These are phyloP conservation scores for Alsophila aescularia DNA, from an alignment of 2,888 invertebrate genomes.

Conservation along the genomic window DNA sequence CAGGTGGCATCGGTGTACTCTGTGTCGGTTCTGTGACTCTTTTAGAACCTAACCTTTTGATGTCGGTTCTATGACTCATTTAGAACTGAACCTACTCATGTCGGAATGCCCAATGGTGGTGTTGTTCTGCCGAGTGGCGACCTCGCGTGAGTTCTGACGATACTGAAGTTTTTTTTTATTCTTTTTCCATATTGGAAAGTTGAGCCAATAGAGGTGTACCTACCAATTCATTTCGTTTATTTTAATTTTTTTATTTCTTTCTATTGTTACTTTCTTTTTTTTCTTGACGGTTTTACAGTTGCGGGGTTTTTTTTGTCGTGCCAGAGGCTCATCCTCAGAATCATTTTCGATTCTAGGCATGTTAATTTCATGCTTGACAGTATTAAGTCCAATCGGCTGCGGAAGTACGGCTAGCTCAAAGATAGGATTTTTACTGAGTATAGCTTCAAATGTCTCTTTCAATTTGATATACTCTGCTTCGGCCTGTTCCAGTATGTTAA, in stretches of 20 bases:
- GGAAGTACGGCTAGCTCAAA: slow-evolving; percentile 47
- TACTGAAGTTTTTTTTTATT: no score
- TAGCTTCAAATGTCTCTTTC: slow-evolving; percentile 68
- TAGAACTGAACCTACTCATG: no score
- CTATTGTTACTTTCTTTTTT: slow-evolving; percentile 58
- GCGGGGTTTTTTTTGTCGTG: slow-evolving; percentile 63
- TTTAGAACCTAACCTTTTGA: no score
- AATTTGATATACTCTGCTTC: slow-evolving; percentile 69
- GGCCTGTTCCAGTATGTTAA: slow-evolving; percentile 69
- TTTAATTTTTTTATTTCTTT: slow-evolving; percentile 46
- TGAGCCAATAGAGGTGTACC: no score
- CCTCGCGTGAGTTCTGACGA: no score
- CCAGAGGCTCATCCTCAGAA: slow-evolving; percentile 73
- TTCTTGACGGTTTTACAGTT: slow-evolving; percentile 59
- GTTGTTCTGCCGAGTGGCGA: no score
- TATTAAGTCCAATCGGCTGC: slow-evolving; percentile 40
- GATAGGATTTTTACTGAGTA: slow-evolving; percentile 70
- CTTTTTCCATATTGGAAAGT: no score
- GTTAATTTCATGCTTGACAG: slow-evolving; percentile 53
- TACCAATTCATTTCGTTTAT: slow-evolving; percentile 16
- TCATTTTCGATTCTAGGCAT: slow-evolving; percentile 40
- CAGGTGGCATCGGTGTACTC: no score
- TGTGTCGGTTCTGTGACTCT: no score
- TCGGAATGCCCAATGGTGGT: no score
- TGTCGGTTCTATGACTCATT: no score